phyloP scores from a whole-genome alignment of 2,113 vertebrate genomes.

The Bujurquina vittata region DNA sequence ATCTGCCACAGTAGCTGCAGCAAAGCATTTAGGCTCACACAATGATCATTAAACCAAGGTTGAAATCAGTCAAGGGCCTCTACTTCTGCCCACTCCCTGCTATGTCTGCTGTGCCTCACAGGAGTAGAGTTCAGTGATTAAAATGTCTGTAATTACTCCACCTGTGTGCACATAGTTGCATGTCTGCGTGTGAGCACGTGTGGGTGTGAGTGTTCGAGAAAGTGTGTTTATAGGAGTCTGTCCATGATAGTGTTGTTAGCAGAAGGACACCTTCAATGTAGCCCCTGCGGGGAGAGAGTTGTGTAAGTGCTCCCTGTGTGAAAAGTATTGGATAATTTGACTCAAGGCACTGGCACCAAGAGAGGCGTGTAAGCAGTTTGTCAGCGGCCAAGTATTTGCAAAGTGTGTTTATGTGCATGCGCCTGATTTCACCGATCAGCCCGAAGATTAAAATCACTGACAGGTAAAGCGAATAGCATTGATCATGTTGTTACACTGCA shows the following conservation, averaged over 20 bases:
- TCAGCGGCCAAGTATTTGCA: slow-evolving; percentile 46
- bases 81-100: slow-evolving; percentile 48
- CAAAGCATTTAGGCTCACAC: slow-evolving; percentile 63
- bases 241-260: slow-evolving; percentile 45
- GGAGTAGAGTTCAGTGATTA: slow-evolving; percentile 71
- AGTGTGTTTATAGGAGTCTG: slow-evolving; percentile 23
- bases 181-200: slow-evolving; percentile 5
- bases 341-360: slow-evolving; percentile 49
- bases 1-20: slow-evolving; percentile 46
- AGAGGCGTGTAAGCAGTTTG: slow-evolving; percentile 66
- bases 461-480: background rate
- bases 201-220: background rate
- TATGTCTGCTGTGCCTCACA: slow-evolving; percentile 55
- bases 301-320: slow-evolving; percentile 56
- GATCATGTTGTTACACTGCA: background rate
- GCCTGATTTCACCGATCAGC: background rate
- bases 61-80: slow-evolving; percentile 73
- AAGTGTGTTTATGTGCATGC: slow-evolving; percentile 10
- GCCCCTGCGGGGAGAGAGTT: slow-evolving; percentile 44
- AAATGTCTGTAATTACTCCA: slow-evolving; percentile 72
- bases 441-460: background rate
- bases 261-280: slow-evolving; percentile 69
- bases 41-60: slow-evolving; percentile 73
- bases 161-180: slow-evolving; percentile 14
- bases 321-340: slow-evolving; percentile 63